Base-by-base conservation (phyloP, 92 coral and sea anemone genomes). In the Palythoa grandis region DNA sequence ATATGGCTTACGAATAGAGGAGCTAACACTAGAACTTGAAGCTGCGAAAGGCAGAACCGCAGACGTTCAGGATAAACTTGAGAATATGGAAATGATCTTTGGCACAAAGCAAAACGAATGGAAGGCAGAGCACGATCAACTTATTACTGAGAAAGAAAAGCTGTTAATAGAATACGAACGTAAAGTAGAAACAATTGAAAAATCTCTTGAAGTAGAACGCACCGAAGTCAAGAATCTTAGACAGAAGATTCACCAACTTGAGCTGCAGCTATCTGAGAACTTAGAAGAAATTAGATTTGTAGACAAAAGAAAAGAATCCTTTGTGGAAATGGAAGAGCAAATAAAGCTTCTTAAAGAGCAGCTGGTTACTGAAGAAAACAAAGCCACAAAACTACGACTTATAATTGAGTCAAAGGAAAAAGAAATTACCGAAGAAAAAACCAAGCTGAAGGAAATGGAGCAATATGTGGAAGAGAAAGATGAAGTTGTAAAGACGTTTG, bases 1-100 rank as follows among this genome's bases (percentile, higher is more conserved):
- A 92, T 94, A 94, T 84, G 98, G 92, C 80, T 89, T 88, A 56
- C 91, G 93, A 79, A 92, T 94, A 50, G 98, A 94, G 72, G 87
- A 82, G 17, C 86, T 94, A 53, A 95, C 91, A n/a, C 82, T 70
- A 19, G 93, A 92, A 48, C 88, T 94, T 38, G 98, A 94, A 29
- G 90, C 91, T 22, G 93, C 95, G 7, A 74, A 86, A 38, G 91
- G 91, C 22, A 88, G 91, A 56, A 87, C 91, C 5, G 70, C 23
- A 20, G 72, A 60, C n/a, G 63, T 84, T 25, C 91, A 87, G 70
- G 86, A 87, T 70, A 83, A 87, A 82, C 63, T 78, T 82, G 82
- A 77, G 84, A 83, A 63, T 2, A 20, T 82, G 61, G 88, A 84
- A 60, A 80, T 48, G 37, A 84, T 39, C 11, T 37, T 84, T 20